These are phyloP conservation scores for Sylvilagus floridanus DNA, from an alignment of 2,797 vertebrate species.

Conservation along the genomic window DNA sequence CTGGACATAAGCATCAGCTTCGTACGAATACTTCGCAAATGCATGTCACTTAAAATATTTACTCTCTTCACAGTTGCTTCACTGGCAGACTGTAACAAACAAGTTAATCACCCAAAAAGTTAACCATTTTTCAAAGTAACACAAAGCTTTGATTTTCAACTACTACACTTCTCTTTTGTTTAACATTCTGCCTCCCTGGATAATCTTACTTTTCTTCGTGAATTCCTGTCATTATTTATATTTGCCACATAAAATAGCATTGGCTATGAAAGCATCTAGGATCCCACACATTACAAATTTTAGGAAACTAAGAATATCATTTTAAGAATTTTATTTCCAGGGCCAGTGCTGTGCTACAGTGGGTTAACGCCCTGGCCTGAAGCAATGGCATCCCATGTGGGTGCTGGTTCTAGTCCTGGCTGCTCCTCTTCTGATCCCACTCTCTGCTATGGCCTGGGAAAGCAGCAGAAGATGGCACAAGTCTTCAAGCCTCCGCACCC, in stretches of 20 bases:
- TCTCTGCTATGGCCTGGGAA: no score
- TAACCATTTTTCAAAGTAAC: slow-evolving; percentile 37
- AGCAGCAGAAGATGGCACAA: no score
- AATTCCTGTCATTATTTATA: not conserved
- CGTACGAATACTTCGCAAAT: slow-evolving; percentile 97
- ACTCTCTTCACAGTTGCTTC: slow-evolving; percentile 97
- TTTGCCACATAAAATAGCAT: not conserved
- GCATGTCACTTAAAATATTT: slow-evolving; percentile 98
- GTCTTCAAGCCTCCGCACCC: no score
- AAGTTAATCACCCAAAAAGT: slow-evolving; percentile 63
- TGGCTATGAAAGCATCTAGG: not conserved
- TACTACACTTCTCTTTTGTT: not conserved
- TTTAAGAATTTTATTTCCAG: not conserved
- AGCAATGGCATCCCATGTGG: no score
- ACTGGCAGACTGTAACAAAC: slow-evolving; percentile 92
- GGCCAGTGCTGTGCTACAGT: no score
- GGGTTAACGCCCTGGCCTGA: no score
- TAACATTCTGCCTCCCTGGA: not conserved
- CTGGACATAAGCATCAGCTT: slow-evolving; percentile 99
- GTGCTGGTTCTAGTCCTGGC: no score
- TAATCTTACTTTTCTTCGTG: slow-evolving; percentile 28
- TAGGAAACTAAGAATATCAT: not conserved
- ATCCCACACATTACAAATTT: slow-evolving; percentile 21
- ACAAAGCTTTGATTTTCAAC: not conserved
- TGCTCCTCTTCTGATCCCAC: no score